Base-by-base conservation (phyloP, 1,140 invertebrate genomes). In the roundworm (Caenorhabditis elegans) region DNA sequence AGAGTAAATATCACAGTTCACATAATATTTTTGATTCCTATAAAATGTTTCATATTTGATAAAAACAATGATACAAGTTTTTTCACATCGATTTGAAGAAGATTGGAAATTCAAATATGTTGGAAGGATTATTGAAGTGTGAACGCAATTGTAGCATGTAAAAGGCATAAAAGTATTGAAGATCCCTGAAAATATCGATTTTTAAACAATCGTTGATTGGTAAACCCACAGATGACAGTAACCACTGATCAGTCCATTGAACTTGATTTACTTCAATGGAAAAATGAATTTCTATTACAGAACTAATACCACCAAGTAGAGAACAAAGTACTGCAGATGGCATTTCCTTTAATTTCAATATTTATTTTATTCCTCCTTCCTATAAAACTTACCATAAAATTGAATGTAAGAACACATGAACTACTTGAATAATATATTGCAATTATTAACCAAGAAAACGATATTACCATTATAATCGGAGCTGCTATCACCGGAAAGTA, bases 161-260 rank as follows among this genome's bases (percentile, higher is more conserved):
- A 34, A 39, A 70, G 60, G 28, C 60, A 70, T 10, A 70, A n/a
- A 8, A 70, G 34, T 19, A 70, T 70, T 22, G 60, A 70, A 6
- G 60, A 70, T 8, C 34, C 60, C 60, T 70, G n/a, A 26, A 53
- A 26, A 26, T 26, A 11, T 53, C 26, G 51, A 26, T 53, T 24
- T 53, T n/a, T n/a, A n/a, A n/a, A n/a, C n/a, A n/a, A n/a, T n/a
- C 51, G 15, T 53, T 15, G 51, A 1, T 8, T 8, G 4, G 1
- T 24, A 3, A 1, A 60, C 60, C 28, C n/a, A 70, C 60, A 36
- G 60, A 11, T 0, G 60, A 70, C 0, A 70, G 34, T 10, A 70
- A 34, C 60, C 60, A 70, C 13, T 70, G 60, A 70, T 70, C 60
- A 13, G 60, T 70, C 60, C 60, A 70, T 70, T 70, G 26, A n/a